Evolutionary conservation across 1,140 invertebrate species (phyloP).

Genomic region (Ips nitidus): DNA sequence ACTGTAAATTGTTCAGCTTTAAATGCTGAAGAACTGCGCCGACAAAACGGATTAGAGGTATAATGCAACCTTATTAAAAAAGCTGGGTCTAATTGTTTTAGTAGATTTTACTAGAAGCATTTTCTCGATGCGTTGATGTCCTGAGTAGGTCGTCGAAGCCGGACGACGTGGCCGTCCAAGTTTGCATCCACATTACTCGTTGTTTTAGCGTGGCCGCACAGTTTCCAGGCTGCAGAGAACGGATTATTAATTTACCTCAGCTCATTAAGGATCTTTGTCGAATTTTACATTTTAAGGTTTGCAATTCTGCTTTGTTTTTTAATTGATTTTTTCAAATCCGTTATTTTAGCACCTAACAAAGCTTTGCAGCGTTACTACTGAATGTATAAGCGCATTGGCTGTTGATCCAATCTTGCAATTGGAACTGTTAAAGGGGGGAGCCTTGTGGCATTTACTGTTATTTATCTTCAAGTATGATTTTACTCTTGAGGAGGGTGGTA

Average conservation of each 20-base stretch:
- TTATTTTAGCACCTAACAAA: constrained; percentile 70
- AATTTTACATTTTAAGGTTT: constrained; percentile 83
- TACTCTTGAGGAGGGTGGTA: constrained; percentile 95
- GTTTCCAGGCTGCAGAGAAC: constrained; percentile 87
- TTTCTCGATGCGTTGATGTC: constrained; percentile 88
- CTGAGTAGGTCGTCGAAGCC: constrained; percentile 76
- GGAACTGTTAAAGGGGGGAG: constrained; percentile 87
- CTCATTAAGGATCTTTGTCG: constrained; percentile 87
- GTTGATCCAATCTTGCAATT: constrained; percentile 85
- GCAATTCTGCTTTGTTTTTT: not conserved
- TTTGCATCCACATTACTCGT: constrained; percentile 87
- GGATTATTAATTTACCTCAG: constrained; percentile 82
- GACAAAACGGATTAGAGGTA: constrained; percentile 90
- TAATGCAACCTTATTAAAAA: constrained; percentile 7
- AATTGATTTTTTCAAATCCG: not conserved
- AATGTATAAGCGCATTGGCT: constrained; percentile 81
- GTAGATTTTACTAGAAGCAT: constrained; percentile 81
- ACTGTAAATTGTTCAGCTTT: constrained; percentile 95
- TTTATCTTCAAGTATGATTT: constrained; percentile 97
- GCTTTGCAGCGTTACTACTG: constrained; percentile 78
- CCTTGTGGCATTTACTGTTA: constrained; percentile 88
- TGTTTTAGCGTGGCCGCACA: constrained; percentile 95
- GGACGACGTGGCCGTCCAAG: constrained; percentile 84
- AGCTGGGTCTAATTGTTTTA: not conserved
- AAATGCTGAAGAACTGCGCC: constrained; percentile 94